Evolutionary conservation across 1,140 invertebrate genomes (phyloP), one percentile per base, ranked within the genome.

Genomic region (Euglossa dilemma): DNA sequence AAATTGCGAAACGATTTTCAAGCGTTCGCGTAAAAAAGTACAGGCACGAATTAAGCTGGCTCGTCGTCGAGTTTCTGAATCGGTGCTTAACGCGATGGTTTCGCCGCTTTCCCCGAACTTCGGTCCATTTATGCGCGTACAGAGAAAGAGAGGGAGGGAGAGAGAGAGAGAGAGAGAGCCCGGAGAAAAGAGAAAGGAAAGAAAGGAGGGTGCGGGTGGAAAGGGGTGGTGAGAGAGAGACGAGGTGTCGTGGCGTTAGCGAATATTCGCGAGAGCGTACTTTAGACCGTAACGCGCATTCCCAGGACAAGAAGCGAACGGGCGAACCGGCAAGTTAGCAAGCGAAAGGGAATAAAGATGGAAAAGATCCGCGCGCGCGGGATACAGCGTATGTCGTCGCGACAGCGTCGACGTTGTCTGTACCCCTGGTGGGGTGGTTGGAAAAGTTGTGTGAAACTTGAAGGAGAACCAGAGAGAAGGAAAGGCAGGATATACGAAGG

Each of bases 401-500:
- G 80, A 87, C 77, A 79, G 81, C 78, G 85, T 89, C 85, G 83
- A 69, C 66, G 80, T 76, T 66, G 59, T 75, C 59, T 23, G 56
- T 87, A 16, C 25, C 59, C n/a, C n/a, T 61, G 66, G 78, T 59
- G 84, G 76, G 80, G 54, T 16, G 84, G 77, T 70, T 70, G 85
- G 87, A 91, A 92, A 92, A 92, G 90, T 91, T 91, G 86, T 83
- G 66, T 64, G 80, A 91, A 91, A 92, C 86, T 92, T 90, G 86
- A 76, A 83, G 85, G 90, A 83, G 86, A 85, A 82, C 74, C 57
- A 75, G 85, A 83, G 85, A 83, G 81, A 87, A 90, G 87, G 85
- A 87, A 89, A n/a, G 72, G 69, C 36, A 74, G 85, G 75, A 84
- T 71, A 69, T 11, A 47, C 47, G 78, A 56, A 79, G 74, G 61